Conservation (phyloP, 2,888 invertebrate genomes). For the Koerneria pararmatus region DNA sequence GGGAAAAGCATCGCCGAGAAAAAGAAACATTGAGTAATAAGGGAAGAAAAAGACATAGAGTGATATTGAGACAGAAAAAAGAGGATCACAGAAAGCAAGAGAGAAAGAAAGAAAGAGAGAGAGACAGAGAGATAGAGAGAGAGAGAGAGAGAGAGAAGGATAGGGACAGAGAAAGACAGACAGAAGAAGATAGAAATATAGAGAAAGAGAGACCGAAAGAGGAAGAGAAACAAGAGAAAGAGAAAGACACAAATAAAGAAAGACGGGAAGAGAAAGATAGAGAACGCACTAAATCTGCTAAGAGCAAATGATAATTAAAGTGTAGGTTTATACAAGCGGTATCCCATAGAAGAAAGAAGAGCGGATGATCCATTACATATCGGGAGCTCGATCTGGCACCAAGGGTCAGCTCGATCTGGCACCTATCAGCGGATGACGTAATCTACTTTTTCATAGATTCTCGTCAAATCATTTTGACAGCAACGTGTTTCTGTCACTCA, state of each 20-base stretch:
- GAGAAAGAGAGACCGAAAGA: slow-evolving; percentile 7
- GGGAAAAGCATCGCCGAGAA: neutral
- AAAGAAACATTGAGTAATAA: neutral
- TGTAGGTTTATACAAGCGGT: too few relatives aligned
- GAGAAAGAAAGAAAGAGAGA: neutral
- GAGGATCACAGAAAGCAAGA: too few relatives aligned
- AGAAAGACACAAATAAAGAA: slow-evolving; percentile 13
- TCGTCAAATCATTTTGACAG: too few relatives aligned
- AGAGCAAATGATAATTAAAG: neutral
- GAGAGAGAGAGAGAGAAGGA: neutral
- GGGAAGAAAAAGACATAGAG: neutral
- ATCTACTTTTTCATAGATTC: too few relatives aligned
- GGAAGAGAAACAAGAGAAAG: neutral
- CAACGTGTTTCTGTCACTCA: too few relatives aligned
- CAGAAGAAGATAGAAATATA: slow-evolving; percentile 9
- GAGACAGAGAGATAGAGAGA: too few relatives aligned
- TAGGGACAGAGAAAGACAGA: slow-evolving; percentile 18
- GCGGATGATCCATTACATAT: too few relatives aligned
- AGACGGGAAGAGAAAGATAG: neutral
- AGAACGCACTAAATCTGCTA: neutral
- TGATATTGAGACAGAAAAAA: neutral
- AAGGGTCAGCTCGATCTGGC: too few relatives aligned
- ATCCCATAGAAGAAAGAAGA: too few relatives aligned
- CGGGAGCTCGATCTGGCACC: too few relatives aligned
- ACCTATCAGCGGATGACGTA: too few relatives aligned